Evolutionary conservation across 2,888 invertebrate genomes (phyloP).

Genomic region (Hydroisotoma schaefferi): DNA sequence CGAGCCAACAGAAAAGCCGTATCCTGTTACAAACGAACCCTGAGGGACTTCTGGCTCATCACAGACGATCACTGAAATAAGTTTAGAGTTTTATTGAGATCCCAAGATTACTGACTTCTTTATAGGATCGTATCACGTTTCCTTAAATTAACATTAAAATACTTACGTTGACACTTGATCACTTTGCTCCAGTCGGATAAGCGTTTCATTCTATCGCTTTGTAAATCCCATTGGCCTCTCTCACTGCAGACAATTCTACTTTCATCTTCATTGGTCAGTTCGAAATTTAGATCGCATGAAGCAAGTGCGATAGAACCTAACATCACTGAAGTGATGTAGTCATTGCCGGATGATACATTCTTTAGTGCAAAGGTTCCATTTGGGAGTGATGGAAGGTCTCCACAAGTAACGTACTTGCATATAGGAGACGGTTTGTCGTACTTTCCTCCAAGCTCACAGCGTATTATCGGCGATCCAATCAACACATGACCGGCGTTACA

Average conservation of each 20-base stretch:
- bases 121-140: neutral
- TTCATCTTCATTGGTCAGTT: conserved; percentile 56
- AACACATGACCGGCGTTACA: conserved; percentile 77
- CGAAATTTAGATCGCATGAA: conserved; percentile 75
- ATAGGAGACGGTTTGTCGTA: conserved; percentile 59
- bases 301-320: conserved; percentile 76
- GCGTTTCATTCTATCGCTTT: conserved; percentile 13
- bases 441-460: conserved; percentile 78
- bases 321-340: conserved; percentile 65
- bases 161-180: conserved; percentile 32
- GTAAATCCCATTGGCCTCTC: conserved; percentile 23
- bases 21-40: conserved; percentile 82
- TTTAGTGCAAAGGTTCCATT: conserved; percentile 68
- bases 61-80: conserved; percentile 71
- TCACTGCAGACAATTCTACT: conserved; percentile 31
- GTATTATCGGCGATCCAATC: conserved; percentile 66
- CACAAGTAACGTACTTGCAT: conserved; percentile 83
- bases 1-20: conserved; percentile 84
- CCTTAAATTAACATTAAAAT: neutral
- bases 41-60: conserved; percentile 80
- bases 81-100: too few species aligned
- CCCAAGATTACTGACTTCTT: too few species aligned
- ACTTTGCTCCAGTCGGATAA: conserved; percentile 13
- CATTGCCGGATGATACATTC: conserved; percentile 65
- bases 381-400: conserved; percentile 73